Conservation (phyloP, 2,888 invertebrate genomes). For the Epirrhoe tristata region DNA sequence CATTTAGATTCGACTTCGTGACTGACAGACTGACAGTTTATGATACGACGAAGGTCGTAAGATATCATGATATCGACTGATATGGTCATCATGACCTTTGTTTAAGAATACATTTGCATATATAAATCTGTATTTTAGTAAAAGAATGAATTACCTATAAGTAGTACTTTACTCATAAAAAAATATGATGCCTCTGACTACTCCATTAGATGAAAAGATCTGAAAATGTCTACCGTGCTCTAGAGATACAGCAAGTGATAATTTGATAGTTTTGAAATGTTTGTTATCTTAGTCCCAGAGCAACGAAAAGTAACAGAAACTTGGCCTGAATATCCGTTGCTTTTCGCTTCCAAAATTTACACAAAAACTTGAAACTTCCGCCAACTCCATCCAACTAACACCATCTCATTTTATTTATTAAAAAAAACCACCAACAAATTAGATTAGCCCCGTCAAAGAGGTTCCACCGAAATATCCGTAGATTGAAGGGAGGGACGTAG, state of each 20-base stretch:
- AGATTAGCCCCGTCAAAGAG: constrained; percentile 55
- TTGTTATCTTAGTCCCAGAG: background rate
- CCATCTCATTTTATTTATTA: constrained; percentile 57
- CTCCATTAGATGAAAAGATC: too few species aligned
- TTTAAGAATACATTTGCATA: too few species aligned
- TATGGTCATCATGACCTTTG: background rate
- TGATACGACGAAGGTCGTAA: constrained; percentile 18
- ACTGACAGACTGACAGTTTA: constrained; percentile 8
- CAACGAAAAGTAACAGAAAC: background rate
- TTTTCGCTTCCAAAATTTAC: constrained; percentile 8
- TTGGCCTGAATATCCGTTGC: background rate
- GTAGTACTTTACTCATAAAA: too few species aligned
- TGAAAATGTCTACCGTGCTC: too few species aligned
- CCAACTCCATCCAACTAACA: constrained; percentile 46
- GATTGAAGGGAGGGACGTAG: constrained; percentile 51
- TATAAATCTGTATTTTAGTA: too few species aligned
- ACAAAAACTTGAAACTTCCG: constrained; percentile 23
- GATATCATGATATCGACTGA: constrained; percentile 1
- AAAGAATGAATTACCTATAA: too few species aligned
- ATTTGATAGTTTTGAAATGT: too few species aligned
- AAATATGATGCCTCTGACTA: too few species aligned
- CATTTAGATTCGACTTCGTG: constrained; percentile 18
- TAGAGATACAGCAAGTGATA: too few species aligned
- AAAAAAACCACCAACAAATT: constrained; percentile 57
- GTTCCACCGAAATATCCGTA: constrained; percentile 52